Base-by-base conservation (phyloP, 2,888 invertebrate genomes). In the Cremastinae sp. region DNA sequence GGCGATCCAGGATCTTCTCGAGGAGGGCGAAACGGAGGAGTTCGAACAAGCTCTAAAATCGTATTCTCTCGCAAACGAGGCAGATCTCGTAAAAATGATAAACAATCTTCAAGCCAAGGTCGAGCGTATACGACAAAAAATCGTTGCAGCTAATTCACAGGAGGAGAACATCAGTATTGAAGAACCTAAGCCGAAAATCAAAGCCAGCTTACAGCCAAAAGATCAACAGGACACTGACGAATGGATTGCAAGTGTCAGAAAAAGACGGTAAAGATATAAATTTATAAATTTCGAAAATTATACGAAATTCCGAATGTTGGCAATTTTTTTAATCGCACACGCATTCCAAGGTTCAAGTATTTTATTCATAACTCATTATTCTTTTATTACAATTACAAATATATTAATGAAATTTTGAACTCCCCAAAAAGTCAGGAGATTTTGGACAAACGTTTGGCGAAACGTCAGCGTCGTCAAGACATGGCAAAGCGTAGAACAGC, bases 401-500 rank as follows among this genome's bases (percentile, higher is more conserved):
- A n/a, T n/a, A n/a, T 49, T 18, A 12, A 3, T 12, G n/a, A 20
- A 4, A 22, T 10, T 5, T 35, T 0, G 5, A 7, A 37, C 3
- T 49, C 12, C 8, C 16, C 0, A 76, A 78, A 92, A 91, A 93
- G 94, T 82, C 93, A 94, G 90, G 95, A 95, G 84, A 92, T 97
- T 82, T 84, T 95, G 53, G 93, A 93, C 1, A 94, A 94, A 20
- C 94, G 96, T 78, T 92, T 94, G 83, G 92, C 93, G 0, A 92
- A 97, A 3, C 94, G 95, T 75, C 95, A 96, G 86, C 93, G 95
- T 0, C 94, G 96, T 71, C 93, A 95, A 82, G 97, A 97, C 82
- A 96, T 97, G 95, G 96, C 96, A 53, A 94, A 95, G 87, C 92
- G 98, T 22, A 93, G 97, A 84, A 98, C 97, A 45, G 96, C 95